These are phyloP conservation scores for Abscondita cerata DNA, from an alignment of 2,888 invertebrate genomes.

Conservation along the genomic window DNA sequence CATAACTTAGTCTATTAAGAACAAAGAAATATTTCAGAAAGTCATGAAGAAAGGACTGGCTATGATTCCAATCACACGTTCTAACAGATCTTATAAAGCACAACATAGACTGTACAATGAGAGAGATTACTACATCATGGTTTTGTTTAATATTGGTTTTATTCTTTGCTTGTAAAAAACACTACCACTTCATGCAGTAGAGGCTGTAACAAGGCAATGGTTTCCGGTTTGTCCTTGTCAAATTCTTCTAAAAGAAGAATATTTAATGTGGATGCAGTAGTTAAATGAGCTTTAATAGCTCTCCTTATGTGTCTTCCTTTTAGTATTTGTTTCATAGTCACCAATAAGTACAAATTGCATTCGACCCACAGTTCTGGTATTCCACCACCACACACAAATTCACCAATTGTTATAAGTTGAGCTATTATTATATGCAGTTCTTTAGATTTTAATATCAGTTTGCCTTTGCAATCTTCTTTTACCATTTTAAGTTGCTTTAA, in stretches of 20 bases:
- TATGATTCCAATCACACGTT: no score
- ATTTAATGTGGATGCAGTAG: conserved; percentile 6
- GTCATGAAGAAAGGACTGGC: background rate
- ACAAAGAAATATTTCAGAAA: conserved; percentile 3
- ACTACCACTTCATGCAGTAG: background rate
- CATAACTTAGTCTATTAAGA: conserved; percentile 1
- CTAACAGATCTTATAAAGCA: conserved; percentile 6
- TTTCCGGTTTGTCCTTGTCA: conserved; percentile 8
- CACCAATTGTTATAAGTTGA: conserved; percentile 12
- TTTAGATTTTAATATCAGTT: conserved; percentile 5
- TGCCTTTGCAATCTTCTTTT: conserved; percentile 12
- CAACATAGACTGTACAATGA: conserved; percentile 4
- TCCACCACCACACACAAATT: conserved; percentile 9
- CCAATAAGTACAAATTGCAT: conserved; percentile 6
- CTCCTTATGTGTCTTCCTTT: conserved; percentile 3
- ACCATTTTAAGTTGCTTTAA: conserved; percentile 5
- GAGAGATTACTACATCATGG: background rate
- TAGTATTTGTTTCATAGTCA: conserved; percentile 9
- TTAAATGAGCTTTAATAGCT: conserved; percentile 7
- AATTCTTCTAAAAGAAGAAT: conserved; percentile 6
- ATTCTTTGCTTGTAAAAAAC: conserved; percentile 1
- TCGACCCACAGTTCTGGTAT: conserved; percentile 10
- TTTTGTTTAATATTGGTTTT: conserved; percentile 5
- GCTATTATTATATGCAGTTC: conserved; percentile 3
- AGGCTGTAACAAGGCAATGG: no score